A percentile compares a stretch with the other conserved stretches of the same genome.
Evolutionary conservation across 2,888 invertebrate species (phyloP).

Genomic region (Rhimphoctona megacephalus): DNA sequence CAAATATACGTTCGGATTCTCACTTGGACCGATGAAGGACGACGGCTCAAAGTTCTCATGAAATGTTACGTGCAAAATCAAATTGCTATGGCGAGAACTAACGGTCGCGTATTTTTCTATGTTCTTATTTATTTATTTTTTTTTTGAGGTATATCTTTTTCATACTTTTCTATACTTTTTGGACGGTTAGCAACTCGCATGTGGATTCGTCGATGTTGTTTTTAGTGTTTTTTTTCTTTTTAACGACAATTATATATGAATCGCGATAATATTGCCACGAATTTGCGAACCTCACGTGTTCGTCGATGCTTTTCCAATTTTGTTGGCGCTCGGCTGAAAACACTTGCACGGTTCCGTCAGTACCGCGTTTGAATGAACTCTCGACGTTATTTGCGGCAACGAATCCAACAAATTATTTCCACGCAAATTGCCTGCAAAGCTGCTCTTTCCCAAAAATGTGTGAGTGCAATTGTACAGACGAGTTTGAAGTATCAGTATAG

Average conservation of each 20-base stretch:
- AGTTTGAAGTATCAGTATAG: conserved; percentile 88
- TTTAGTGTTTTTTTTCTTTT: background rate
- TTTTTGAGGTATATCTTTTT: conserved; percentile 44
- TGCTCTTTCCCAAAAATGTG: conserved; percentile 87
- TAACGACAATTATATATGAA: conserved; percentile 40
- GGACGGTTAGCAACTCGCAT: conserved; percentile 68
- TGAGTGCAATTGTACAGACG: conserved; percentile 87
- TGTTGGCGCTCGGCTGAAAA: conserved; percentile 78
- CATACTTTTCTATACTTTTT: conserved; percentile 24
- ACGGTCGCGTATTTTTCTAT: background rate
- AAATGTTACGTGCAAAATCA: conserved; percentile 26
- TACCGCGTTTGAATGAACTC: conserved; percentile 82
- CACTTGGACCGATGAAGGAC: conserved; percentile 19
- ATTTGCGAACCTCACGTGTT: conserved; percentile 61
- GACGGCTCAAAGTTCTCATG: background rate
- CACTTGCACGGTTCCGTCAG: conserved; percentile 82
- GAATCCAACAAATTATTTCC: conserved; percentile 82
- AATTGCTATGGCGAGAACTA: conserved; percentile 3
- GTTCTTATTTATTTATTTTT: background rate
- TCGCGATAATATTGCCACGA: conserved; percentile 40
- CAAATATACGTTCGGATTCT: conserved; percentile 8
- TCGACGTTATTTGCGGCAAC: conserved; percentile 83
- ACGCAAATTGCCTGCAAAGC: conserved; percentile 83
- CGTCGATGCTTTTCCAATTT: conserved; percentile 79
- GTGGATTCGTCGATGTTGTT: conserved; percentile 5